Evolutionary conservation across 2,888 invertebrate genomes (phyloP).

Genomic region (Rotaria magnacalcarata): DNA sequence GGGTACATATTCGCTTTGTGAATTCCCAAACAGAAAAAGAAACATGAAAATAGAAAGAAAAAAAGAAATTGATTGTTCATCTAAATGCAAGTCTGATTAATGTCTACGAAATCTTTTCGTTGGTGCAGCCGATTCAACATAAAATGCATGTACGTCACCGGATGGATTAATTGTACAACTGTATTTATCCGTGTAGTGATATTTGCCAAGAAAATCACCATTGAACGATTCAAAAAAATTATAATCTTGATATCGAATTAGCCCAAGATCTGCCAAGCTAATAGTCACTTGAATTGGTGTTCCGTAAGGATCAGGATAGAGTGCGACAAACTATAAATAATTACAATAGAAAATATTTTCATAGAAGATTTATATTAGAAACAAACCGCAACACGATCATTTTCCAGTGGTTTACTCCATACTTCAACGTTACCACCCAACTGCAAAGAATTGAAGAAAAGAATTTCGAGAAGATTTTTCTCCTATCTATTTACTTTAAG

Average conservation of each 20-base stretch:
- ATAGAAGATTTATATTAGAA: neutral
- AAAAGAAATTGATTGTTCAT: neutral
- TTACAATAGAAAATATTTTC: neutral
- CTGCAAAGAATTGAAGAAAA: neutral
- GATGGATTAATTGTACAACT: slow-evolving; percentile 44
- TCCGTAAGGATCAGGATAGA: slow-evolving; percentile 44
- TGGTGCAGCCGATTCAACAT: neutral
- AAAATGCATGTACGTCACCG: slow-evolving; percentile 45
- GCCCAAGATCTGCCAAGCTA: slow-evolving; percentile 36
- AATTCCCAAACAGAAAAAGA: neutral
- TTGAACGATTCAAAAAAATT: slow-evolving; percentile 42
- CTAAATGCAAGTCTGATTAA: neutral
- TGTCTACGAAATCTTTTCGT: neutral
- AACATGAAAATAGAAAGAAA: neutral
- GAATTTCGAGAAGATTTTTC: neutral
- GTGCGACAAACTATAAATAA: slow-evolving; percentile 37
- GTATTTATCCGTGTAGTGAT: neutral
- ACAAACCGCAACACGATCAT: slow-evolving; percentile 35
- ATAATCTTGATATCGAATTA: slow-evolving; percentile 35
- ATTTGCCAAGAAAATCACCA: slow-evolving; percentile 38
- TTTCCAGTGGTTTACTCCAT: slow-evolving; percentile 46
- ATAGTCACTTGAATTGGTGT: slow-evolving; percentile 41
- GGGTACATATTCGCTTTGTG: neutral
- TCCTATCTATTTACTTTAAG: slow-evolving; percentile 48
- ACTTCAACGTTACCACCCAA: slow-evolving; percentile 44